Percentiles rank a stretch among this genome's conserved stretches.
These are phyloP conservation scores for Cephus nigrinus DNA, from an alignment of 2,888 invertebrate genomes.

Conservation along the genomic window DNA sequence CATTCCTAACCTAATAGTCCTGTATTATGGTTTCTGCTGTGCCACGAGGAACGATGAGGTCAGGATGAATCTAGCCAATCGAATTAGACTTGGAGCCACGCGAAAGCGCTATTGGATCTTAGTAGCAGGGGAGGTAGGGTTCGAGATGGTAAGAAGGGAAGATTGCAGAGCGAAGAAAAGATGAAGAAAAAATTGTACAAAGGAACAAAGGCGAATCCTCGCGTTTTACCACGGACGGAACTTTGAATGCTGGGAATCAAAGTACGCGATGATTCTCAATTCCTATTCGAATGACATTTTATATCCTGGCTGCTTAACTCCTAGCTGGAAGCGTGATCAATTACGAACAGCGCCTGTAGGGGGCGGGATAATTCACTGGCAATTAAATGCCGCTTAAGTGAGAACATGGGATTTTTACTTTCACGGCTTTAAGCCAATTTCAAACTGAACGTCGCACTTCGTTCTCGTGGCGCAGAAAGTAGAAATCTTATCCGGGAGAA, in stretches of 20 bases:
- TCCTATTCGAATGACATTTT: not conserved
- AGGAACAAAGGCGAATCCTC: not conserved
- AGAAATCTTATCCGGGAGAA: not conserved
- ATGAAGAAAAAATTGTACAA: not conserved
- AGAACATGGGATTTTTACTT: not conserved
- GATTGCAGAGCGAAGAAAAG: not conserved
- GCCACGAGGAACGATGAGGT: not conserved
- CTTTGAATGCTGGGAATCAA: not conserved
- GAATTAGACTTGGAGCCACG: not conserved
- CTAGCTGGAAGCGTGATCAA: not conserved
- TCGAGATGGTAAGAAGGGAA: not conserved
- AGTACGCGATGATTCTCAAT: not conserved
- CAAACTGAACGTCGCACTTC: not conserved
- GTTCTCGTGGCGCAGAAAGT: not conserved
- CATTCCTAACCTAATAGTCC: not conserved
- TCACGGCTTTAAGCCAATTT: not conserved
- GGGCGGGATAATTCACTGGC: not conserved
- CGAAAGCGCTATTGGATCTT: not conserved
- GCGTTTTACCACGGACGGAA: not conserved
- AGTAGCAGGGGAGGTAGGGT: not conserved
- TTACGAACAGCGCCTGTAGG: not conserved
- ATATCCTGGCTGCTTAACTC: not conserved
- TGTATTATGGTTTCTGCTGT: not conserved
- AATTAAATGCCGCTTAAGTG: not conserved
- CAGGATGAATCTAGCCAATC: not conserved